Evolutionary conservation across 2,888 invertebrate species (phyloP).

Genomic region (Saturnia japonica): DNA sequence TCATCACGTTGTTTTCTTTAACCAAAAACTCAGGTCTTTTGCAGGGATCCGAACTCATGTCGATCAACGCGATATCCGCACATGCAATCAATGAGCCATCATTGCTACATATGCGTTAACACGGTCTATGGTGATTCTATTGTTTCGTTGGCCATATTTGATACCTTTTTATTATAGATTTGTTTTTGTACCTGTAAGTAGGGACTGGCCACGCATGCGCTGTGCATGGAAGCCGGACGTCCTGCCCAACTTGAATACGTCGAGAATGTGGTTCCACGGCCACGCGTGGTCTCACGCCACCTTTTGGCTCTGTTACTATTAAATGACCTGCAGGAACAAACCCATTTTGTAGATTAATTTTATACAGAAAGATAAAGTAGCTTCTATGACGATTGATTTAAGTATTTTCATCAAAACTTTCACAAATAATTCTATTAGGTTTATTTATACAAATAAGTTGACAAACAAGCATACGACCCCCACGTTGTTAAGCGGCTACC

Average conservation of each 20-base stretch:
- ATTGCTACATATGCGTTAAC: no score
- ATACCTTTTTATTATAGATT: neutral
- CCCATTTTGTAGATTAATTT: neutral
- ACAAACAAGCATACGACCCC: no score
- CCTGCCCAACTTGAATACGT: slow-evolving; percentile 86
- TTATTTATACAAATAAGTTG: no score
- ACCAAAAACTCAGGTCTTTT: no score
- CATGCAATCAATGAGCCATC: no score
- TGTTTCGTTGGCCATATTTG: neutral
- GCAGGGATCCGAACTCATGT: no score
- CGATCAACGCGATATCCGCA: no score
- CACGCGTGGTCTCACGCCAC: slow-evolving; percentile 87
- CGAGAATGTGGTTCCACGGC: slow-evolving; percentile 87
- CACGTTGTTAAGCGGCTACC: no score
- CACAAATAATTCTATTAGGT: no score
- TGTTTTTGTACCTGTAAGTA: slow-evolving; percentile 83
- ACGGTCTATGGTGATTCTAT: neutral
- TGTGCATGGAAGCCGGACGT: slow-evolving; percentile 88
- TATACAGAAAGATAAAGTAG: neutral
- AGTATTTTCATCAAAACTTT: no score
- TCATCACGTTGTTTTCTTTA: no score
- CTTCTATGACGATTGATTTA: no score
- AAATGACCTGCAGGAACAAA: slow-evolving; percentile 77
- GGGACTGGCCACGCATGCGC: slow-evolving; percentile 92
- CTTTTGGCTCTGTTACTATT: slow-evolving; percentile 88